These are phyloP conservation scores for Cyclura pinguis DNA, from an alignment of 2,797 vertebrate species.

Conservation along the genomic window DNA sequence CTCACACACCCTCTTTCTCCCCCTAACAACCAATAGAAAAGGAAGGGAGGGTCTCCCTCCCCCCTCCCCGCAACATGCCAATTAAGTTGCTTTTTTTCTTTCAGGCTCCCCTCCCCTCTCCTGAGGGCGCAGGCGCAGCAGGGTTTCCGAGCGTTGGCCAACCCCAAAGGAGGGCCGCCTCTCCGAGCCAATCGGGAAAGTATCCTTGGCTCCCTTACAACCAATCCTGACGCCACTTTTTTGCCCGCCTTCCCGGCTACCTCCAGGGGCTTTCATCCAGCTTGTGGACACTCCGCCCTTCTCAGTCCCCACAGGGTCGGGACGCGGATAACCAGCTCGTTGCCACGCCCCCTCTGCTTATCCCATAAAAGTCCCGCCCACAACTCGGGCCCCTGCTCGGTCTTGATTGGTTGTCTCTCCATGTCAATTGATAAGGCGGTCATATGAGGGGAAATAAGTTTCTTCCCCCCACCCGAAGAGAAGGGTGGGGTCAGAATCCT, in stretches of 20 bases:
- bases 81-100: not conserved
- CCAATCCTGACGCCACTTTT: not conserved
- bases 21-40: not conserved
- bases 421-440: not conserved
- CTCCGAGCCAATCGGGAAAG: not conserved
- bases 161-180: not conserved
- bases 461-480: fast-evolving
- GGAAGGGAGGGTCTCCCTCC: not conserved
- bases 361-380: not conserved
- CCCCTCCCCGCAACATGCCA: not conserved
- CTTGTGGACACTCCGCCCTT: not conserved
- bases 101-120: no score
- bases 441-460: not conserved
- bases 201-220: fast-evolving
- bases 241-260: not conserved
- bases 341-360: not conserved
- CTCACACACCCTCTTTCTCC: not conserved
- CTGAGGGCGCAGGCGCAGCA: not conserved
- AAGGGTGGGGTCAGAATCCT: not conserved
- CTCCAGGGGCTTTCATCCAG: not conserved
- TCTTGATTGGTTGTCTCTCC: not conserved
- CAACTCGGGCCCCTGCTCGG: no score
- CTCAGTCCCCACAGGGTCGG: not conserved
- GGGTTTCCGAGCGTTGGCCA: not conserved
- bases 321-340: not conserved